Base-by-base conservation (phyloP, 2,888 invertebrate species). In the Synergus laeviventris region DNA sequence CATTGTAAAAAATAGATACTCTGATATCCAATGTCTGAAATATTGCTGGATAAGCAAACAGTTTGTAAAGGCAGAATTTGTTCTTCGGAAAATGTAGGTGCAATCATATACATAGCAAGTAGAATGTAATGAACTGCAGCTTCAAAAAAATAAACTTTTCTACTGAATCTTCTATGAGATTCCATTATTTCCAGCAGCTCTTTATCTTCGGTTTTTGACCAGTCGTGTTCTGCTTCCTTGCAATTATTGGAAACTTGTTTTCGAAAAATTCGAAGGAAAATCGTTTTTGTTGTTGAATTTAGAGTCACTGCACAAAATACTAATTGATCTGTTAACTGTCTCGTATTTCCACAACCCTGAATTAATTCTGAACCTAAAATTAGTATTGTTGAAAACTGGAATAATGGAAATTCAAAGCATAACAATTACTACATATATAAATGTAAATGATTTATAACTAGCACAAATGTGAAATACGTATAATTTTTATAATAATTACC, bases 71-170 rank as follows among this genome's bases (percentile, higher is more conserved):
- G 64, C n/a, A 64, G 12, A 64, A 42, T 64, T 64, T 21, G 2
- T 14, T 64, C 64, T 21, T 18, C n/a, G 14, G 64, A 14, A 24
- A 64, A 64, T 64, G 21, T 64, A 12, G 64, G 64, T 21, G 42
- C 64, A 16, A 64, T 24, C 39, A 64, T 64, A 11, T 64, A 64
- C 64, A 64, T 64, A 21, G 64, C 64, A 14, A 64, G 39, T 7
- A 64, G 24, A 21, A 7, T 7, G 21, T 64, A 64, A 39, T 64
- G 64, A 7, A 64, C 21, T 14, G 21, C n/a, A 5, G 64, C 42
- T 42, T 64, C 64, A 14, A 42, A 21, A 64, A 64, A 64, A 64
- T 64, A 39, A 64, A 64, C 39, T 42, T 64, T 42, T 14, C 64
- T 64, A 64, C 64, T 42, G 1, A 64, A 64, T 18, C 42, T 64